Evolutionary conservation across 2,888 invertebrate genomes (phyloP).

Genomic region (Margaritifera margaritifera): DNA sequence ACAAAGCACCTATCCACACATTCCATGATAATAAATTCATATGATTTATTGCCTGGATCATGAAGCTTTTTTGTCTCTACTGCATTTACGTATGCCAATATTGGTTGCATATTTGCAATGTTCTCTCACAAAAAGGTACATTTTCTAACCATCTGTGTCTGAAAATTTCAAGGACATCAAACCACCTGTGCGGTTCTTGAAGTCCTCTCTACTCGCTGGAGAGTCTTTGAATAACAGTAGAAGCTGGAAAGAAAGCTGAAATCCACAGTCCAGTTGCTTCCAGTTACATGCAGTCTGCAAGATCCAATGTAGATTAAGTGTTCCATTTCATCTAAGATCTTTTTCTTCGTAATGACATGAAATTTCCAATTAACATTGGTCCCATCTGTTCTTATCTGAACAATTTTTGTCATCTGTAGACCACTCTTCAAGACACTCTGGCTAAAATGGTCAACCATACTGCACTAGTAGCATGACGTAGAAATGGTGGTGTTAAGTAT

Average conservation of each 20-base stretch:
- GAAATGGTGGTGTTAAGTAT: conserved; percentile 17
- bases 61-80: background rate
- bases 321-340: conserved; percentile 13
- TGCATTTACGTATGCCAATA: too few relatives aligned
- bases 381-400: conserved; percentile 29
- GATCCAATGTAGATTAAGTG: conserved; percentile 24
- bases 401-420: conserved; percentile 9
- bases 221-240: conserved; percentile 57
- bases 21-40: conserved; percentile 6
- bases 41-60: conserved; percentile 9
- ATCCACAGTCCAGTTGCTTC: too few relatives aligned
- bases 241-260: conserved; percentile 43
- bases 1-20: conserved; percentile 4
- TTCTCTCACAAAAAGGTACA: conserved; percentile 9
- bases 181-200: background rate
- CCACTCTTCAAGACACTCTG: too few relatives aligned
- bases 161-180: conserved; percentile 50
- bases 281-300: conserved; percentile 26
- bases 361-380: conserved; percentile 30
- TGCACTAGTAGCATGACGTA: conserved; percentile 18
- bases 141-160: conserved; percentile 26
- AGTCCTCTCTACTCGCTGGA: conserved; percentile 37
- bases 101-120: too few relatives aligned
- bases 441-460: conserved; percentile 13
- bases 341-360: conserved; percentile 4